Evolutionary conservation across 1,140 invertebrate species (phyloP).

Genomic region (Bombus huntii): DNA sequence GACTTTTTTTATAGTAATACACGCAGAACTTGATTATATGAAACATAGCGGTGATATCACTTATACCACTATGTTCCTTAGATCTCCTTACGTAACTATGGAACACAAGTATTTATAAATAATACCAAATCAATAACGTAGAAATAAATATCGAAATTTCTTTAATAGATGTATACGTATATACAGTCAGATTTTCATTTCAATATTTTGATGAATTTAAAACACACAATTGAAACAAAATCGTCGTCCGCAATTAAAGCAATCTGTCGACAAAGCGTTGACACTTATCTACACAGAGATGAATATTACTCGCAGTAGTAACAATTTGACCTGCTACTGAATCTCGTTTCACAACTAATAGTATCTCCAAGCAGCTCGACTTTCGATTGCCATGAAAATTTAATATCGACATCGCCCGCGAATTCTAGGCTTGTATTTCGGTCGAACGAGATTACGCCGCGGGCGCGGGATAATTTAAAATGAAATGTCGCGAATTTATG

Average conservation of each 20-base stretch:
- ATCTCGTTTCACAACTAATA: neutral
- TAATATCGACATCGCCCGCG: neutral
- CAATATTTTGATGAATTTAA: neutral
- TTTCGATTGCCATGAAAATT: conserved; percentile 4
- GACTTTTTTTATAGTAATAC: neutral
- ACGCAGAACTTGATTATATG: too few species aligned
- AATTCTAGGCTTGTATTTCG: too few species aligned
- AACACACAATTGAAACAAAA: neutral
- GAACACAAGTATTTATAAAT: neutral
- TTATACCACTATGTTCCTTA: too few species aligned
- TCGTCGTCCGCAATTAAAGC: neutral
- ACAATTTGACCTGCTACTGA: neutral
- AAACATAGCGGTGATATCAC: too few species aligned
- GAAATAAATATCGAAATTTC: too few species aligned
- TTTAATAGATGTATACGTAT: too few species aligned
- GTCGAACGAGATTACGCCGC: neutral
- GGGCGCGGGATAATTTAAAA: conserved; percentile 20
- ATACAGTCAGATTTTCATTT: neutral
- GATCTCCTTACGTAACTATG: too few species aligned
- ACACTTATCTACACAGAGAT: too few species aligned
- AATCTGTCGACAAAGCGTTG: neutral
- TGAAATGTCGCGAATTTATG: conserved; percentile 46
- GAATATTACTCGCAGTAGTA: neutral
- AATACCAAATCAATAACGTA: neutral
- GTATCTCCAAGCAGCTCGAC: neutral